Evolutionary conservation across 2,888 invertebrate genomes (phyloP).

Genomic region (Aphelenchoides bicaudatus): DNA sequence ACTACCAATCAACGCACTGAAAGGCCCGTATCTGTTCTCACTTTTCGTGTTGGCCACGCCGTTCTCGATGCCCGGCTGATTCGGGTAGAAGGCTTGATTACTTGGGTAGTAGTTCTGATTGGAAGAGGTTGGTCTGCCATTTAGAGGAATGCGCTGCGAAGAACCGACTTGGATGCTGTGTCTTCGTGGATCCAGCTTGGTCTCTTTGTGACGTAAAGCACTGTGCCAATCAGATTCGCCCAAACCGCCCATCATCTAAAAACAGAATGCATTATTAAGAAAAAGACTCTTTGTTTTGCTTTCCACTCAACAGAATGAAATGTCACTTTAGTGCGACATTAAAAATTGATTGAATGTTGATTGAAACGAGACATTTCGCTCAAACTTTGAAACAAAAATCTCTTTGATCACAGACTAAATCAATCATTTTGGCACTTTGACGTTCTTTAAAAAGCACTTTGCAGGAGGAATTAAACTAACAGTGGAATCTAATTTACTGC

Average conservation of each 20-base stretch:
- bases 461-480: too few species aligned
- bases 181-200: slow-evolving; percentile 13
- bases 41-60: too few species aligned
- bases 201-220: slow-evolving; percentile 1
- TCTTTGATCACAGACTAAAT: too few species aligned
- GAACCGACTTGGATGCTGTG: slow-evolving; percentile 8
- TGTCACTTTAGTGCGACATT: too few species aligned
- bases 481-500: too few species aligned
- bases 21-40: too few species aligned
- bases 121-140: slow-evolving; percentile 2
- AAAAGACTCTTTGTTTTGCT: background rate
- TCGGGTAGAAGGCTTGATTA: slow-evolving; percentile 5
- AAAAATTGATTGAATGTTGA: too few species aligned
- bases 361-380: too few species aligned
- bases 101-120: slow-evolving; percentile 1
- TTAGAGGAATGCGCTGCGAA: background rate
- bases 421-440: too few species aligned
- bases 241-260: slow-evolving; percentile 32
- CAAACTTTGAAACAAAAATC: too few species aligned
- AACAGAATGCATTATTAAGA: slow-evolving; percentile 5
- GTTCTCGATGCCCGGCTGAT: background rate
- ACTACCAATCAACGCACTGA: background rate
- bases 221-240: slow-evolving; percentile 21
- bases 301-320: too few species aligned
- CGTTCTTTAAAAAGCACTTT: too few species aligned